A percentile compares a stretch with the other conserved stretches of the same genome.
phyloP scores from a whole-genome alignment of 2,888 invertebrate species.

The Hemithea aestivaria region DNA sequence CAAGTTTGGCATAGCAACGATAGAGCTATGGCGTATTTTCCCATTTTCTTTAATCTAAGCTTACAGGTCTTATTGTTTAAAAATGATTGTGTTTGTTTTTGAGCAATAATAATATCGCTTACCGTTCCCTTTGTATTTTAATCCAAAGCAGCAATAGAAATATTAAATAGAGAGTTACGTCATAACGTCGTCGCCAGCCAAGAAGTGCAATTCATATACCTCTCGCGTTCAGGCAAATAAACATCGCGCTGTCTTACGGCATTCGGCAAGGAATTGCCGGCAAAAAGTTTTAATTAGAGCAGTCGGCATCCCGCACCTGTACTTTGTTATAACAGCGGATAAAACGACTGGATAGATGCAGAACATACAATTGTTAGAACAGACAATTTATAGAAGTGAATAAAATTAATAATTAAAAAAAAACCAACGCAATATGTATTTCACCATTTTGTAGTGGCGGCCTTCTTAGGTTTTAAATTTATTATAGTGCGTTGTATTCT shows the following conservation, averaged over 20 bases:
- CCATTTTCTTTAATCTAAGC: too few relatives aligned
- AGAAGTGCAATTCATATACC: conserved; percentile 17
- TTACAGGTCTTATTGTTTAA: too few relatives aligned
- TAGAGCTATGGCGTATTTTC: too few relatives aligned
- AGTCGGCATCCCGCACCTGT: conserved; percentile 19
- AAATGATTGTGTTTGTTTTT: too few relatives aligned
- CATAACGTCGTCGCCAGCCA: neutral
- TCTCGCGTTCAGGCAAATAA: conserved; percentile 11
- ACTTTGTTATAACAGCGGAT: conserved; percentile 16
- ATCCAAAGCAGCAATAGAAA: too few relatives aligned
- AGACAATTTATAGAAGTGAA: neutral
- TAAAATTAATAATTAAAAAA: neutral
- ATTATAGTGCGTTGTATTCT: too few relatives aligned
- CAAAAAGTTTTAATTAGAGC: conserved; percentile 28
- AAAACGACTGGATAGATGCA: conserved; percentile 1
- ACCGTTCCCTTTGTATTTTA: too few relatives aligned
- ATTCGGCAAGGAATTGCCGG: conserved; percentile 19
- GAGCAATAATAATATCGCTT: too few relatives aligned
- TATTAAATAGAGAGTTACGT: neutral
- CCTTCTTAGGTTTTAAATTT: too few relatives aligned
- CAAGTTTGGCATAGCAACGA: too few relatives aligned
- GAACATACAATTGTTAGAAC: conserved; percentile 4
- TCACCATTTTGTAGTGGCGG: too few relatives aligned
- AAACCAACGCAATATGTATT: too few relatives aligned
- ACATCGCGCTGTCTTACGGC: conserved; percentile 15